Evolutionary conservation across 2,888 invertebrate species (phyloP), one percentile per base, ranked within the genome.

Genomic region (Cepaea hortensis): DNA sequence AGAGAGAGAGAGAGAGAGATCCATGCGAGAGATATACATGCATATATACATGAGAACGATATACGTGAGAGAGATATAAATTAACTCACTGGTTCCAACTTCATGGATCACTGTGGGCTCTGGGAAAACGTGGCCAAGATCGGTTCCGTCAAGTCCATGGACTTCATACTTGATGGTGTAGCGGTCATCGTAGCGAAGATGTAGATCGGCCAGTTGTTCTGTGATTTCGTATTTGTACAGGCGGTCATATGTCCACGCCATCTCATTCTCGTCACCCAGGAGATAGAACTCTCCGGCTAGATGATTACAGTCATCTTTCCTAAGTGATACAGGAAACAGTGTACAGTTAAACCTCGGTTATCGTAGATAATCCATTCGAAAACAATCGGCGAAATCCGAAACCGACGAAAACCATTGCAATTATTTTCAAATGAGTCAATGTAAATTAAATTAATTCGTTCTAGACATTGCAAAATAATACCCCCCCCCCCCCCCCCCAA

Each of bases 221-320:
- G 90, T 90, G 81, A 90, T 90, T 70, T 90, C 90, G 80, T 87
- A 77, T 81, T 87, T 90, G 87, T 88, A 89, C 23, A 88, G 79
- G 5, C 90, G 76, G 87, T 90, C 89, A 70, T 88, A 88, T 20
- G 73, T 77, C 89, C 89, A 90, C 0, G 83, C 83, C 89, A 90
- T 89, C 80, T 90, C 90, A 46, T 86, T 82, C 61, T 85, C 85
- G 20, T 88, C 90, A 48, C 90, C 90, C 6, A 90, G 87, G 11
- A 90, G 73, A 23, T 88, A 88, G 62, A 90, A 85, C 20, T 87
- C 86, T 15, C 88, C 89, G 15, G 87, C 89, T 50, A 65, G 13
- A 75, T 89, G 70, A 70, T 87, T 18, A 20, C 46, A 35, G 85
- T 61, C 75, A 65, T 75, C 70, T 65, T 9, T 61, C 72, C 85